Percentiles rank a stretch among this genome's conserved stretches.
phyloP scores from a whole-genome alignment of 2,888 invertebrate genomes.

The Iselma pallidipennis region DNA sequence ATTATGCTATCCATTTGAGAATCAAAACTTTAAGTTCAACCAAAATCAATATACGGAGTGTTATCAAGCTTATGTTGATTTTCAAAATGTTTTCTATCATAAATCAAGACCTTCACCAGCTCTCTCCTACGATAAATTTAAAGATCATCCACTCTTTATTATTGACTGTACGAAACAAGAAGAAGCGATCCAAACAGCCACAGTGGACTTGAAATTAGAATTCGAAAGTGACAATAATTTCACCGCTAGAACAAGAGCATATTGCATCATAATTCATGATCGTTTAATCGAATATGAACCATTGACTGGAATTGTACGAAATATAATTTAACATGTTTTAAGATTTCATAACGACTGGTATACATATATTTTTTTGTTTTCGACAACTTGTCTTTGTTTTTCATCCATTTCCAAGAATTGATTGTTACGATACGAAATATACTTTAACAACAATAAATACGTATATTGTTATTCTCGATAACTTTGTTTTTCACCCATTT shows the following conservation, averaged over 20 bases:
- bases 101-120: not conserved
- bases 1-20: not conserved
- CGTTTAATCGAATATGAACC: conserved; percentile 27
- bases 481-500: too few relatives aligned
- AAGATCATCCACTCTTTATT: conserved; percentile 14
- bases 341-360: too few relatives aligned
- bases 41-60: not conserved
- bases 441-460: too few relatives aligned
- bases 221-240: conserved; percentile 32
- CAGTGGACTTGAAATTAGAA: conserved; percentile 34
- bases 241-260: conserved; percentile 34
- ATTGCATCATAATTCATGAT: conserved; percentile 39
- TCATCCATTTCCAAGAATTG: too few relatives aligned
- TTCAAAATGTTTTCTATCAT: not conserved
- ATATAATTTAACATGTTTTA: not conserved
- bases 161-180: conserved; percentile 33
- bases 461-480: too few relatives aligned
- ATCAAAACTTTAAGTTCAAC: not conserved
- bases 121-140: conserved; percentile 3
- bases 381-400: too few relatives aligned
- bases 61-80: not conserved
- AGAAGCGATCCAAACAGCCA: conserved; percentile 32
- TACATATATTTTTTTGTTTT: too few relatives aligned
- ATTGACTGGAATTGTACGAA: conserved; percentile 27
- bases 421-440: too few relatives aligned